Conservation (phyloP, 1,140 invertebrate species). For the Ceratina calcarata region DNA sequence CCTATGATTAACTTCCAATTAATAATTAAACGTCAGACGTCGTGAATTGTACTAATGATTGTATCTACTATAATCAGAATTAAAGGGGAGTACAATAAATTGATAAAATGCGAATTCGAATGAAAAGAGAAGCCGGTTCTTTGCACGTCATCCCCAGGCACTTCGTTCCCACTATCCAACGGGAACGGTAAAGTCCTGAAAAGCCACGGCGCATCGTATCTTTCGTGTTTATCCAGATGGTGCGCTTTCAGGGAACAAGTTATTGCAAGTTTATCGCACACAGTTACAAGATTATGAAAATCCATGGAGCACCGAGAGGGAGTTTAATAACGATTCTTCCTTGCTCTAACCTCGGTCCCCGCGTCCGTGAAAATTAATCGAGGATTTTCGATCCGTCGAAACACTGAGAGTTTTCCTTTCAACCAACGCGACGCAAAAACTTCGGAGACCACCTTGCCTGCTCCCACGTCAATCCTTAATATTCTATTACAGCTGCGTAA, state of each 20-base stretch:
- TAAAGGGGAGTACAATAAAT: neutral
- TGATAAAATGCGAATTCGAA: neutral
- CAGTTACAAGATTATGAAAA: slow-evolving; percentile 23
- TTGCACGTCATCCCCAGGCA: neutral
- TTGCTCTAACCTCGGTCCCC: too few relatives aligned
- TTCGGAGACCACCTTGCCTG: neutral
- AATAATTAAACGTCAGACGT: too few relatives aligned
- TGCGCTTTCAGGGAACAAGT: neutral
- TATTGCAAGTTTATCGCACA: neutral
- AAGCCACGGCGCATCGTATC: neutral
- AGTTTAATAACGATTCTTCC: slow-evolving; percentile 3
- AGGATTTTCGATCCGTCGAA: neutral
- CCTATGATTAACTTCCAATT: too few relatives aligned
- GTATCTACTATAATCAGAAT: too few relatives aligned
- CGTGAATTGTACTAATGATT: too few relatives aligned
- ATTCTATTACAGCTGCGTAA: neutral
- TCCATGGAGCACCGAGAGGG: neutral
- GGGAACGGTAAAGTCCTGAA: neutral
- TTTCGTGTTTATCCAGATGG: neutral
- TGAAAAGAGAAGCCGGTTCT: neutral
- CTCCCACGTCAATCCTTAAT: slow-evolving; percentile 3
- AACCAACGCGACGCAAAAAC: neutral
- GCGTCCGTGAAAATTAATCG: neutral
- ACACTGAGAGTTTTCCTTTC: neutral
- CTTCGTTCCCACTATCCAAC: neutral